Base-by-base conservation (phyloP, 1,140 invertebrate genomes). In the Heliconius nattereri region DNA sequence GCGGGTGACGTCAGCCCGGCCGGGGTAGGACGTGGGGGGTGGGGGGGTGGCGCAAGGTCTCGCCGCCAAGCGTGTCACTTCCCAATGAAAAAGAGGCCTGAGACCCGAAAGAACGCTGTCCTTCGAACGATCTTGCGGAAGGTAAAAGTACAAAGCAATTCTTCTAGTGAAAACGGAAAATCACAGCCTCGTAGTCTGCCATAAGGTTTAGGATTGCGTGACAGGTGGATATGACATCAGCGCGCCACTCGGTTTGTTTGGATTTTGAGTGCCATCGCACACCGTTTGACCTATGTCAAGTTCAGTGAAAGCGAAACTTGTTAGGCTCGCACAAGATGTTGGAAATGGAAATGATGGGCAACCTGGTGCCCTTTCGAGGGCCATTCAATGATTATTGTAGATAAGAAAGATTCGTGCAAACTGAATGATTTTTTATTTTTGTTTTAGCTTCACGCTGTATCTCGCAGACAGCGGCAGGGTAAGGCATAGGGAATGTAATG, bases 41-140 rank as follows among this genome's bases (percentile, higher is more conserved):
- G 84, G 82, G 85, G 85, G 80, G 82, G 82, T 86, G 89, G 79
- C 85, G 89, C 90, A 92, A 91, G 91, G 90, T 90, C 88, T 89
- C 85, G 80, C 84, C 82, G 87, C 85, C 88, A 87, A 91, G 87
- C 90, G 90, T 90, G 91, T 91, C 91, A 92, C 90, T 92, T 93
- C 90, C 90, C 90, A 90, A 89, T 91, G 90, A 93, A 91, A 93
- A 93, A 93, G 88, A 90, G 89, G 91, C 89, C 89, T 85, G 84
- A 90, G 85, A 88, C 85, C 84, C 86, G 85, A 89, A 92, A 87
- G 86, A 90, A 85, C 84, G 83, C 82, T 87, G 92, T 92, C 91
- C 92, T 92, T 93, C 88, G 90, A 88, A 80, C 82, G 82, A 82
- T 89, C 85, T 86, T 76, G 85, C 88, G 87, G 88, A 88, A 90